Percentiles rank a stretch among this genome's conserved stretches.
Conservation (phyloP, 2,113 vertebrate species). For the Lepus americanus region DNA sequence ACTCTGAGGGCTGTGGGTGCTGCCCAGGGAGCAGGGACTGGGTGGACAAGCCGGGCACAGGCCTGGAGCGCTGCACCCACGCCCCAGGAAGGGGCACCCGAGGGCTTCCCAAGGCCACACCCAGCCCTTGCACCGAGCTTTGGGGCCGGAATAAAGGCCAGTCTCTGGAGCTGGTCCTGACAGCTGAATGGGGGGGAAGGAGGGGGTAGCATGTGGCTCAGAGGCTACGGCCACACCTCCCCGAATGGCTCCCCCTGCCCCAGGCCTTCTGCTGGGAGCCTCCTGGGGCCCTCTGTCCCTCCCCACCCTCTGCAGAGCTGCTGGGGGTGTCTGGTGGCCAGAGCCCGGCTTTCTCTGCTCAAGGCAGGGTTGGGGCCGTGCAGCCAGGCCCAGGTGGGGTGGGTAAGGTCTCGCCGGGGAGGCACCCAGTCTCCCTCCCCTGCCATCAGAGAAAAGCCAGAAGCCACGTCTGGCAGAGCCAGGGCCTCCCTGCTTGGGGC, state of each 20-base stretch:
- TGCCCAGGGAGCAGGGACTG: background rate
- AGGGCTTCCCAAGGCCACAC: too few relatives aligned
- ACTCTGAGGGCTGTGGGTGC: background rate
- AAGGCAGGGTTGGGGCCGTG: too few relatives aligned
- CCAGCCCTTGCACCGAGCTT: too few relatives aligned
- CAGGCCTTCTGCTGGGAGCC: background rate
- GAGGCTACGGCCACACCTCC: too few relatives aligned
- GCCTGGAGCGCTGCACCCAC: accelerated
- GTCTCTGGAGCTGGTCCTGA: background rate
- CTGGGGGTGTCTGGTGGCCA: too few relatives aligned
- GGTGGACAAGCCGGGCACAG: background rate
- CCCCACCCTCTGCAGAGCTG: background rate
- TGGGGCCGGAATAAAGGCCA: background rate
- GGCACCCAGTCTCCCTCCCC: background rate
- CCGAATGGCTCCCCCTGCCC: too few relatives aligned
- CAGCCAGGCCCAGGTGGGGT: accelerated
- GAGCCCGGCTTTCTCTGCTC: background rate
- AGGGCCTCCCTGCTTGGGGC: background rate
- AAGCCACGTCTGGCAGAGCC: background rate
- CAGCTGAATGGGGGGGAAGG: accelerated
- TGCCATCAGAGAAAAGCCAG: background rate
- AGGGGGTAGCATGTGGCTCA: background rate
- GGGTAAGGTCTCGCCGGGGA: background rate
- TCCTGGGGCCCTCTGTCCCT: background rate
- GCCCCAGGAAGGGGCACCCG: background rate